Conservation (phyloP, 2,888 invertebrate genomes). For the Myopa tessellatipennis region DNA sequence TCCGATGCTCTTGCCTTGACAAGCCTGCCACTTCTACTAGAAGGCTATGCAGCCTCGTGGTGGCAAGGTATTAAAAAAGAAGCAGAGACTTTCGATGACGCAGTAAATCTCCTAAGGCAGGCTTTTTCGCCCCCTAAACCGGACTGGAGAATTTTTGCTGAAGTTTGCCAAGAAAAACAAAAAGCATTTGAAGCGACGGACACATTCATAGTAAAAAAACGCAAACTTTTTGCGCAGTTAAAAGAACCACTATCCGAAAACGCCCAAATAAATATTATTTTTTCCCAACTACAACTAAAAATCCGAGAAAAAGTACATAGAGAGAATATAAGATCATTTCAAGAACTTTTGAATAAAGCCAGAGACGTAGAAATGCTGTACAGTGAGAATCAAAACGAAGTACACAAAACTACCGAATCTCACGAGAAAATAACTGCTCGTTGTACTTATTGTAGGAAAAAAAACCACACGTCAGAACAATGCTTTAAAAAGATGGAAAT, state of each 20-base stretch:
- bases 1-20: no score
- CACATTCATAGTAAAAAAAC: not conserved
- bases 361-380: not conserved
- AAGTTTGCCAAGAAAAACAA: slow-evolving; percentile 13
- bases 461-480: not conserved
- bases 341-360: not conserved
- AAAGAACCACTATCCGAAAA: not conserved
- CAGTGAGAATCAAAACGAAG: not conserved
- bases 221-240: not conserved
- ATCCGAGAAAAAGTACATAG: not conserved
- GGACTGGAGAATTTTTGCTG: not conserved
- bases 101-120: no score
- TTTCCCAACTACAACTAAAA: not conserved
- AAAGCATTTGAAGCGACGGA: slow-evolving; percentile 4
- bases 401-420: not conserved
- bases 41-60: no score
- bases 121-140: no score
- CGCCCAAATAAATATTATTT: not conserved
- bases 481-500: not conserved
- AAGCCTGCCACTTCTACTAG: no score
- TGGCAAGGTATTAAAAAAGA: no score
- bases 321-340: not conserved
- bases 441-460: not conserved
- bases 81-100: no score
- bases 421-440: not conserved